These are phyloP conservation scores for Chymomyza procnemis DNA, from an alignment of 2,888 invertebrate species.

Conservation along the genomic window DNA sequence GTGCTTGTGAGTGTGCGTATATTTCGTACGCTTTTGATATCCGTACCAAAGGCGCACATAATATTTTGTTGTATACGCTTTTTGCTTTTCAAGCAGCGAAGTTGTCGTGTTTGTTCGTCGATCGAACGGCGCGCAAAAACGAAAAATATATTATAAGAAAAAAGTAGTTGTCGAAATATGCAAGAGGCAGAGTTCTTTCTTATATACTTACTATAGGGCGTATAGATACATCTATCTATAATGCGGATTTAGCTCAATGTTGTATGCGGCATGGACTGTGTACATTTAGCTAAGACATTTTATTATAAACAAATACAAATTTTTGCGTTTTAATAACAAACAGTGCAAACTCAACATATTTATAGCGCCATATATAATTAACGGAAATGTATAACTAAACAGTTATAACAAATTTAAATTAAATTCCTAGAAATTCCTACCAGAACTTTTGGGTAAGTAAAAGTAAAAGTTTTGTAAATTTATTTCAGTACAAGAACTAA, in stretches of 20 bases:
- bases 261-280: not conserved
- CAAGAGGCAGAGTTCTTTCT: conserved; percentile 11
- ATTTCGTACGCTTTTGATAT: conserved; percentile 23
- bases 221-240: not conserved
- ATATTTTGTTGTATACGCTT: conserved; percentile 68
- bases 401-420: conserved; percentile 6
- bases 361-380: not conserved
- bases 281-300: not conserved
- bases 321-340: not conserved
- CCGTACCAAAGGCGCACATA: conserved; percentile 53
- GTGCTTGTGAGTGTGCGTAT: conserved; percentile 12
- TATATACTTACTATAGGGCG: not conserved
- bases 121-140: conserved; percentile 5
- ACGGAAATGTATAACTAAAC: conserved; percentile 1
- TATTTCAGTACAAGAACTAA: not conserved
- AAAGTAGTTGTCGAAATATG: conserved; percentile 17
- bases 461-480: not conserved
- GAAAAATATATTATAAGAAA: conserved; percentile 5
- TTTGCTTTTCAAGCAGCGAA: conserved; percentile 67
- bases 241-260: not conserved
- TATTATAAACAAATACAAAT: not conserved
- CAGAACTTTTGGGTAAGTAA: not conserved
- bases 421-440: not conserved
- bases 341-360: not conserved
- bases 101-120: conserved; percentile 47